These are phyloP conservation scores for Salticus scenicus DNA, from an alignment of 2,888 invertebrate genomes.

Conservation along the genomic window DNA sequence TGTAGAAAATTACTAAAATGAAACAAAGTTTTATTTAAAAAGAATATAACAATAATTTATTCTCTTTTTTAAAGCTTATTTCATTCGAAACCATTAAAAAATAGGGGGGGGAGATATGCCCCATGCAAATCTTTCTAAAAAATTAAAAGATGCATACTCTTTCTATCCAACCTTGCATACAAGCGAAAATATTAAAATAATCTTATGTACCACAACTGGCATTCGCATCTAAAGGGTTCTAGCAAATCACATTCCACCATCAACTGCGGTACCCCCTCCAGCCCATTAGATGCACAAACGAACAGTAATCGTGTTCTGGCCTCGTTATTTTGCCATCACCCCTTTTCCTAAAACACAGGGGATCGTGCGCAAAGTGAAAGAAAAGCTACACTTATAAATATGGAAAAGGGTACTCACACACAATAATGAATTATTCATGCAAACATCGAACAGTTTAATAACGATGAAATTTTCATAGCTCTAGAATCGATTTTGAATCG, in stretches of 20 bases:
- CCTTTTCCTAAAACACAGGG: conserved; percentile 5
- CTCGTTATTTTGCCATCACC: conserved; percentile 69
- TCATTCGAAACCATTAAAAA: too few relatives aligned
- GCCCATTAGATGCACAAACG: conserved; percentile 69
- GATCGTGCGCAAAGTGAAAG: conserved; percentile 25
- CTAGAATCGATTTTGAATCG: too few relatives aligned
- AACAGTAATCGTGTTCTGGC: conserved; percentile 69
- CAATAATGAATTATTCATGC: not conserved
- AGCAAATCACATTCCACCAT: conserved; percentile 67
- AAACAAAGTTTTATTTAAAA: too few relatives aligned
- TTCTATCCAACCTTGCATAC: too few relatives aligned
- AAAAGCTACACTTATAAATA: not conserved
- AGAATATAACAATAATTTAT: too few relatives aligned
- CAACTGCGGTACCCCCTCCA: conserved; percentile 42
- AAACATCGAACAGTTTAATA: not conserved
- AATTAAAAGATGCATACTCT: too few relatives aligned
- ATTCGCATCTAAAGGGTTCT: not conserved
- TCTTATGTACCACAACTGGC: not conserved
- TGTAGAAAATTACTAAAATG: too few relatives aligned
- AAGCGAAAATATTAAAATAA: too few relatives aligned
- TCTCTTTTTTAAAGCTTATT: too few relatives aligned
- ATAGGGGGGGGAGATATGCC: too few relatives aligned
- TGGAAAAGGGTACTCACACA: not conserved
- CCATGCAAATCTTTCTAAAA: too few relatives aligned
- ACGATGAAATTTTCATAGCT: not conserved